Base-by-base conservation (phyloP, 2,113 vertebrate species). In the Megalops atlanticus region DNA sequence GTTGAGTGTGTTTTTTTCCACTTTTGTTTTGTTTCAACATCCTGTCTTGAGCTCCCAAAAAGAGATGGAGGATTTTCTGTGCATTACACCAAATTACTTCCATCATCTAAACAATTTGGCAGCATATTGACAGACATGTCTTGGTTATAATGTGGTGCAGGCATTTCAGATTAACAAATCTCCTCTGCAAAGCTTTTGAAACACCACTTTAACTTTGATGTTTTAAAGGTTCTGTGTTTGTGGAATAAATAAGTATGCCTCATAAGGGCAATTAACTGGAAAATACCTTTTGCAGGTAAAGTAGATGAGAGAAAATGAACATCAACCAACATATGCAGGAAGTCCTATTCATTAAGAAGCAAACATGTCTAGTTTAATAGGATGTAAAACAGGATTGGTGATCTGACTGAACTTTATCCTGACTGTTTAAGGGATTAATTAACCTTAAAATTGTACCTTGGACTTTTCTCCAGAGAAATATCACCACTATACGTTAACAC, bases 1-100 rank as follows among this genome's bases (percentile, higher is more conserved):
- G 92, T 93, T 92, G 85, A 43, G 15, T 11, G 85, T 87, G 84
- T 90, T 91, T 91, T n/a, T 88, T 88, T 79, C 81, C 80, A 49
- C 76, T 74, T 72, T 68, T 38, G 82, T 84, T 85, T 54, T 47
- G 40, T 68, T 69, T 80, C 69, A 74, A 54, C 47, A 39, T 75
- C 47, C n/a, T 76, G 18, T 54, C 49, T 73, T 31, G n/a, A 31
- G 27, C 33, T 39, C 47, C 21, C 38, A 31, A 14, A 33, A 18
- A 43, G 38, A 68, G 24, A 80, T 33, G 15, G 33, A 73, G 24
- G 24, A n/a, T 21, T 70, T 21, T 33, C 14, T 81, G 77, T 41
- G 12, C 39, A 27, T 76, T 71, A 45, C 38, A 47, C 54, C 24
- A 76, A 68, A 74, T 74, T 74, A 16, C 38, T 40, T 41, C 21